phyloP scores from a whole-genome alignment of 2,797 vertebrate species.

The Selene dorsalis region DNA sequence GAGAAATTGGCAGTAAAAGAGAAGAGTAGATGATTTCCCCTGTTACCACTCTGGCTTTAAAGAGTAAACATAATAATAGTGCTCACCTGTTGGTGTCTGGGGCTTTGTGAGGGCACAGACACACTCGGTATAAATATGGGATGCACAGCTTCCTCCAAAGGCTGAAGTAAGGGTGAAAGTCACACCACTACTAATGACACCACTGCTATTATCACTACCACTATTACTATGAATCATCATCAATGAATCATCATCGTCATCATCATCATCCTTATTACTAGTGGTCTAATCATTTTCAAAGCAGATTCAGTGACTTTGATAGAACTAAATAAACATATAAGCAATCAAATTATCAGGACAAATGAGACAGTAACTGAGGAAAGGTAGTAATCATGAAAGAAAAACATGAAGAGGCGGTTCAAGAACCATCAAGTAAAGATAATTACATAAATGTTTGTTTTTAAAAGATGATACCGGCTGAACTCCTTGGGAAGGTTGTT shows the following conservation, averaged over 20 bases:
- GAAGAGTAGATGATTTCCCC: constrained; percentile 79
- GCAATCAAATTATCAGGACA: constrained; percentile 43
- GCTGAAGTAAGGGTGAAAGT: constrained; percentile 16
- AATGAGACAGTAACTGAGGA: constrained; percentile 32
- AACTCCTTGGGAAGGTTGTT: constrained; percentile 43
- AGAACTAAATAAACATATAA: constrained; percentile 34
- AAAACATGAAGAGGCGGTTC: constrained; percentile 36
- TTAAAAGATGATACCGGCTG: constrained; percentile 30
- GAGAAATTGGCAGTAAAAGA: constrained; percentile 55
- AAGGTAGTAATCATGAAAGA: constrained; percentile 33
- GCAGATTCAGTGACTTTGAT: constrained; percentile 45
- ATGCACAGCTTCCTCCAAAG: constrained; percentile 40
- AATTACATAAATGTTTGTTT: constrained; percentile 61
- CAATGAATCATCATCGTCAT: constrained; percentile 25
- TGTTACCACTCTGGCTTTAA: constrained; percentile 70
- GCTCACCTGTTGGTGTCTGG: constrained; percentile 69
- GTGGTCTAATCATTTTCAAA: constrained; percentile 37
- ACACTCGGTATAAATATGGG: constrained; percentile 52
- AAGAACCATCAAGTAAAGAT: constrained; percentile 63
- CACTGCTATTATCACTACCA: constrained; percentile 17
- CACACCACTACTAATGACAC: constrained; percentile 34
- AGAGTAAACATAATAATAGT: constrained; percentile 82
- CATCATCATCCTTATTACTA: constrained; percentile 38
- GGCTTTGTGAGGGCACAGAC: constrained; percentile 47
- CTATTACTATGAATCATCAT: constrained; percentile 41